phyloP scores from a whole-genome alignment of 2,113 vertebrate species.

The Laticauda laticaudata region DNA sequence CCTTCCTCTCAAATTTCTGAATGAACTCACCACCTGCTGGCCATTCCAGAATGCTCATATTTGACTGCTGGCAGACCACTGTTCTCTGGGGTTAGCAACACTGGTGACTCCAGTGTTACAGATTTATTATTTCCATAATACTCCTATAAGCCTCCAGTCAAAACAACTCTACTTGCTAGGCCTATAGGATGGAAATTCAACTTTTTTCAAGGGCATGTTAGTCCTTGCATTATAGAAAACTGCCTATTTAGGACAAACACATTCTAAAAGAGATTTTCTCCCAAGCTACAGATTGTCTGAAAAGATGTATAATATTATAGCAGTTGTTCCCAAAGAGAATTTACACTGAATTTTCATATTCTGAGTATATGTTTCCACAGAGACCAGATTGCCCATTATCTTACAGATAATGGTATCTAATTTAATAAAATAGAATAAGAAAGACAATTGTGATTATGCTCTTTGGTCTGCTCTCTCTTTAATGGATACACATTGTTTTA shows the following conservation, averaged over 20 bases:
- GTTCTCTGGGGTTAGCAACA: background rate
- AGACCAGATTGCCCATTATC: constrained; percentile 51
- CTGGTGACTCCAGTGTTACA: background rate
- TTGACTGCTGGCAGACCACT: too few species aligned
- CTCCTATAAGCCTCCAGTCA: background rate
- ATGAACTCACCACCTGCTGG: background rate
- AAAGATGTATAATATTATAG: constrained; percentile 56
- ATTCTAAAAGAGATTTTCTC: constrained; percentile 54
- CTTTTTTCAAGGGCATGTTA: constrained; percentile 3
- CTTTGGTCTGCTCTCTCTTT: constrained; percentile 68
- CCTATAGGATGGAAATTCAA: background rate
- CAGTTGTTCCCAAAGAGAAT: constrained; percentile 46
- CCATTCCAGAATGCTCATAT: background rate
- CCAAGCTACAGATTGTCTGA: constrained; percentile 49
- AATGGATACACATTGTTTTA: constrained; percentile 68
- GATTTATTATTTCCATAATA: background rate
- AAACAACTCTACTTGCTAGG: background rate
- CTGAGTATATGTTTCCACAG: constrained; percentile 61
- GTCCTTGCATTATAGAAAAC: background rate
- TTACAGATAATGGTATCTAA: constrained; percentile 62
- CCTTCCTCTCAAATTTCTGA: background rate
- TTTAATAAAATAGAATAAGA: constrained; percentile 65
- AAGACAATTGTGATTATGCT: constrained; percentile 56
- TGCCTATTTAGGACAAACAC: constrained; percentile 49
- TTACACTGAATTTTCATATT: constrained; percentile 53